Percentiles rank a stretch among this genome's conserved stretches.
Evolutionary conservation across 2,113 vertebrate species (phyloP).

Genomic region (Serilophus lunatus): DNA sequence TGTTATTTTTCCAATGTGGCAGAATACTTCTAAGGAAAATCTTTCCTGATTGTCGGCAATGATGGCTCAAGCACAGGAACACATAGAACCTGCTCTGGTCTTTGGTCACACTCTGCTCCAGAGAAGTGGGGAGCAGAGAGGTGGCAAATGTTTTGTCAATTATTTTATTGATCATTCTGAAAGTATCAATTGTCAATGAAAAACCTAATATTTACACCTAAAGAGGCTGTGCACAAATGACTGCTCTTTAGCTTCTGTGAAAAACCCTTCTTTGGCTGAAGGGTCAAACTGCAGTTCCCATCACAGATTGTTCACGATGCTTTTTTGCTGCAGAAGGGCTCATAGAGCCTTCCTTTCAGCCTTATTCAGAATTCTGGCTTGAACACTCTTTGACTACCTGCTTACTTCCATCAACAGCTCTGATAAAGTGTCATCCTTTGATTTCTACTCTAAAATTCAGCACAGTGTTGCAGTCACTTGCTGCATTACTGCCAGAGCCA

Average conservation of each 20-base stretch:
- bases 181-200: neutral
- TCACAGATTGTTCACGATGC: neutral
- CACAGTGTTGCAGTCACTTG: neutral
- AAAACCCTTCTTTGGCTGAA: neutral
- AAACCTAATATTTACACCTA: neutral
- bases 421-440: neutral
- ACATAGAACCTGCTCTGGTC: neutral
- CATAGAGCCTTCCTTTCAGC: neutral
- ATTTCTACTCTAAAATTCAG: neutral
- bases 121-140: neutral
- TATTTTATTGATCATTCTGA: neutral
- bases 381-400: neutral
- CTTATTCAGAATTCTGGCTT: neutral
- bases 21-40: neutral
- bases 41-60: neutral
- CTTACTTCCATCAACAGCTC: neutral
- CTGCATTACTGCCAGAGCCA: rapidly evolving
- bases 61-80: neutral
- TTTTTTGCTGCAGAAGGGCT: neutral
- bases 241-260: neutral
- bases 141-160: neutral
- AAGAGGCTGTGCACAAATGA: neutral
- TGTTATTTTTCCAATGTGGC: neutral
- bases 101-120: neutral
- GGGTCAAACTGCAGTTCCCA: neutral